Base-by-base conservation (phyloP, 2,113 vertebrate genomes). In the Ammodramus savannarum region DNA sequence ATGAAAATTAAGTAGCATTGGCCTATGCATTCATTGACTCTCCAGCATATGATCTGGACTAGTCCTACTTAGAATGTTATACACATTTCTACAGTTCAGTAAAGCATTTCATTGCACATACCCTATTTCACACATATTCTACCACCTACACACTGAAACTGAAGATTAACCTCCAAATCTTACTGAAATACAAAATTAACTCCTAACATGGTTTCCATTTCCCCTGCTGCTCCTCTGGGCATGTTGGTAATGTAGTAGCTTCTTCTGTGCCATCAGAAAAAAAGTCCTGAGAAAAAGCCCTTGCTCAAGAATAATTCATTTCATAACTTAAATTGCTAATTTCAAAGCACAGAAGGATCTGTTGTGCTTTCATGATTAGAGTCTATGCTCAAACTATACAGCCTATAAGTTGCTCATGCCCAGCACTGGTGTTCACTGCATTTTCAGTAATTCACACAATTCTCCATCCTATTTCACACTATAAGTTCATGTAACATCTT, bases 131-230 rank as follows among this genome's bases (percentile, higher is more conserved):
- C 31, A 31, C 44, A 61, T 72, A 52, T 90, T 55, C 34, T 72
- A 31, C 32, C 43, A 89, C 27, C 46, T 67, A 78, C 75, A n/a
- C n/a, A 52, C 10, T 81, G 61, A 81, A 92, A 87, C 20, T 75
- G 57, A 93, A 89, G 52, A 76, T 67, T 84, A 90, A 74, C 46
- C 48, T 92, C 27, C 34, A 62, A 62, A 54, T 75, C 46, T 34
- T 27, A 48, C 3, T 25, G 54, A 89, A 31, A 54, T 62, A 82
- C 12, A 77, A 75, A 93, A 79, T 89, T 82, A 66, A 66, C 38
- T 57, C 23, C 31, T 43, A 62, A 80, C 29, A 43, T 1, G 3
- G 7, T 85, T 73, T 62, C 55, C 4, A 2, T 63, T 80, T 43
- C 11, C 13, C 7, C 12, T 58, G 4, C 13, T 15, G 20, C 31